Base-by-base conservation (phyloP, 1,140 invertebrate species). In the Drosophila kurseongensis region DNA sequence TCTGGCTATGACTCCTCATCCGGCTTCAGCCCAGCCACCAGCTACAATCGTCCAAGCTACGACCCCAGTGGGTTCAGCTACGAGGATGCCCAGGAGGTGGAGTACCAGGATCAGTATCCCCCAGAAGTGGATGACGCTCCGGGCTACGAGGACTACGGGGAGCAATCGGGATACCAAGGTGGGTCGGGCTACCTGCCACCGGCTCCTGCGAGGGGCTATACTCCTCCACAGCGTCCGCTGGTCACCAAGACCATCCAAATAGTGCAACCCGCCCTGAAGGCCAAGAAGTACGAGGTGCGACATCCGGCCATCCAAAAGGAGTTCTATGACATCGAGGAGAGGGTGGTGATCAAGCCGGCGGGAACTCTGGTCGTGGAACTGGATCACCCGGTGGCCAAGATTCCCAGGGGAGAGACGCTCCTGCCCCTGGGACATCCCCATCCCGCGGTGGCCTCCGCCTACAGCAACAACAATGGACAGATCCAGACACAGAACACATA, bases 301-400 rank as follows among this genome's bases (percentile, higher is more conserved):
- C 93, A 95, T 48, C 95, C 95, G 66, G 95, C 94, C 32, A 94
- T 95, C 55, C 94, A 95, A 65, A 95, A 95, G 83, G 94, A 95
- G 80, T 95, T 95, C 90, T 95, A 95, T 80, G 95, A 95, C 73
- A 94, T 95, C 60, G 95, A 95, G 81, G 94, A 95, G 80, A 93
- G 94, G 27, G 93, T 94, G 8, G 93, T 95, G 6, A 93, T 95
- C 18, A 93, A 95, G n/a, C 94, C 94, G 3, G 94, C 94, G 2
- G 95, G 95, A 16, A 95, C 94, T 0, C 93, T 95, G 29, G 93
- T 95, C 5, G 93, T 95, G 0, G 95, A 95, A 72, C 85, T 95
- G 0, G 94, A 94, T 50, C 93, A 94, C 59, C 95, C 95, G 0
- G 92, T 94, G 9, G 94, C 94, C 6, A 94, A 95, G 72, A 92